A percentile compares a stretch with the other conserved stretches of the same genome.
Conservation (phyloP, 1,140 invertebrate species). For the Scylla paramamosain region DNA sequence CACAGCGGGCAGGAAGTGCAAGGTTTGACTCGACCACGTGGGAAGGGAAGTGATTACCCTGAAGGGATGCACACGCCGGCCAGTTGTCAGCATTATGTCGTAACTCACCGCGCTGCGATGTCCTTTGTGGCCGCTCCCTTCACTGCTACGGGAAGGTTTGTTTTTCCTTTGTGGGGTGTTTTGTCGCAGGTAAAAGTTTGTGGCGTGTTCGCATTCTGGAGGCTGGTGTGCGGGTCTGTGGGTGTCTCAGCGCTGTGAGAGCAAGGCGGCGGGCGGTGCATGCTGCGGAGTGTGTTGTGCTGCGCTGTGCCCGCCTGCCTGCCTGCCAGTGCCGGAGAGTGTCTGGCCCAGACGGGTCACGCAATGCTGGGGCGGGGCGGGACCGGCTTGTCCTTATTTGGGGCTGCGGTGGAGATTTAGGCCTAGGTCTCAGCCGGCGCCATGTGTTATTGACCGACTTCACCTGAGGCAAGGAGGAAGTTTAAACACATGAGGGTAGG, state of each 20-base stretch:
- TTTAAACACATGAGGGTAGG: conserved; percentile 31
- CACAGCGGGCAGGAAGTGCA: neutral
- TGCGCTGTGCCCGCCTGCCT: no score
- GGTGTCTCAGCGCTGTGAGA: no score
- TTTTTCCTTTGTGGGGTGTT: neutral
- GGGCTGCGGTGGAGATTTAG: neutral
- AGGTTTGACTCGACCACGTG: neutral
- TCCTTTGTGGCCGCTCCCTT: neutral
- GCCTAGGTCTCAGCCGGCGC: neutral
- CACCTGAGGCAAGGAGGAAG: conserved; percentile 36
- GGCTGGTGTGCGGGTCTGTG: no score
- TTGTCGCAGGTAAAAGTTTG: neutral
- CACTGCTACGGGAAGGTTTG: neutral
- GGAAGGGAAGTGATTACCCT: neutral
- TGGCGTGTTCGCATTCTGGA: no score
- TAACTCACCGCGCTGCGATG: neutral
- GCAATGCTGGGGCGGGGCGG: conserved; percentile 5
- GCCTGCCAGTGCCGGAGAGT: neutral
- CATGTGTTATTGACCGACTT: conserved; percentile 44
- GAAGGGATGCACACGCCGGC: neutral
- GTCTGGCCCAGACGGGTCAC: neutral
- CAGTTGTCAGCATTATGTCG: neutral
- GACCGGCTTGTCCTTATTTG: neutral
- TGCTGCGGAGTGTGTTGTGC: no score
- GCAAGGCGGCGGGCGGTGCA: no score